Conservation (phyloP, 2,888 invertebrate species). For the Eristalis arbustorum region DNA sequence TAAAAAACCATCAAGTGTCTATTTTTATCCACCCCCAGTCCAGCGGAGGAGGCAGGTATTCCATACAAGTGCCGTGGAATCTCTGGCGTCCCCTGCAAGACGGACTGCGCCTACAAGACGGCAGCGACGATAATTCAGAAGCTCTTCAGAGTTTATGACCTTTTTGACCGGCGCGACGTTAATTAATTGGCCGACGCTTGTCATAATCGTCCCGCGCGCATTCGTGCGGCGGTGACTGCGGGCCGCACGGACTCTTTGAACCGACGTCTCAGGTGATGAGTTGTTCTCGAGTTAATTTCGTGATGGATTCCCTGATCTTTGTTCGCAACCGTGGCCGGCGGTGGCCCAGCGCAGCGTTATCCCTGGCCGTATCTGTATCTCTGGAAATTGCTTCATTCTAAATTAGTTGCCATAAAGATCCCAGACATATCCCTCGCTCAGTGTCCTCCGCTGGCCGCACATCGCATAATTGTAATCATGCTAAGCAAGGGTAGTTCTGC, state of each 20-base stretch:
- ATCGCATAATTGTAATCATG: conserved; percentile 51
- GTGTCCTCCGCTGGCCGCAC: neutral
- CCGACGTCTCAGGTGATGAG: conserved; percentile 45
- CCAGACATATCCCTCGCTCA: conserved; percentile 28
- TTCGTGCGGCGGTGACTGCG: neutral
- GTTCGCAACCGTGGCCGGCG: neutral
- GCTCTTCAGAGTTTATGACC: conserved; percentile 32
- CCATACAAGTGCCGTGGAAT: conserved; percentile 24
- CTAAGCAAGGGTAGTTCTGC: conserved; percentile 15
- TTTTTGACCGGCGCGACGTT: conserved; percentile 10
- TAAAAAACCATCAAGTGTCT: conserved; percentile 59
- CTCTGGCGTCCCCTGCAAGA: conserved; percentile 18
- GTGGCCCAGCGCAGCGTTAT: neutral
- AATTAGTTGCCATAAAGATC: conserved; percentile 62
- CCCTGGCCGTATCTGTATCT: conserved; percentile 2
- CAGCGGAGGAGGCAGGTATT: conserved; percentile 32
- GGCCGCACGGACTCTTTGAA: neutral
- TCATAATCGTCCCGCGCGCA: neutral
- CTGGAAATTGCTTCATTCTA: conserved; percentile 44
- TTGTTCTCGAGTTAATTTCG: conserved; percentile 36
- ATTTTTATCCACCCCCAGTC: conserved; percentile 42
- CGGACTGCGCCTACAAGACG: neutral
- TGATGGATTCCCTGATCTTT: neutral
- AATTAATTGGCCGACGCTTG: conserved; percentile 28
- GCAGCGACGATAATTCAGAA: conserved; percentile 37